phyloP scores from a whole-genome alignment of 2,888 invertebrate species.

The Linyphia triangularis region DNA sequence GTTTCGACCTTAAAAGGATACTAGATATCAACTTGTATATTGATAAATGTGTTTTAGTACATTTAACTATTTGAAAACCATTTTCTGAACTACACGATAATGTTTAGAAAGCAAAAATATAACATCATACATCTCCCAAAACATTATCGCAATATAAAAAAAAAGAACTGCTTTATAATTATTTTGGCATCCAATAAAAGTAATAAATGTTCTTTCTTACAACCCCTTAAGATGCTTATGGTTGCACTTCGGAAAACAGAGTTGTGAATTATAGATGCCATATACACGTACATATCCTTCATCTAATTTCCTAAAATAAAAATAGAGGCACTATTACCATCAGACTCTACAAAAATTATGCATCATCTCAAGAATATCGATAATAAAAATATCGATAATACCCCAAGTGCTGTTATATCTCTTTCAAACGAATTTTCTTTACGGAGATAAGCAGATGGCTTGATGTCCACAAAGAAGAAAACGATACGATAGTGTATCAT shows the following conservation, averaged over 20 bases:
- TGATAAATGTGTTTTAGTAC: too few species aligned
- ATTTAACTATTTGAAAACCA: too few species aligned
- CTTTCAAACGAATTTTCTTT: neutral
- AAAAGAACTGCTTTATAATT: neutral
- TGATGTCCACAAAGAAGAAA: neutral
- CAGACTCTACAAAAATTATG: neutral
- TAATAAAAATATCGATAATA: slow-evolving; percentile 28
- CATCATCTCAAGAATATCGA: slow-evolving; percentile 7
- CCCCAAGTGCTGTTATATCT: slow-evolving; percentile 4
- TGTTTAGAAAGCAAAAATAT: neutral
- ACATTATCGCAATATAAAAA: neutral
- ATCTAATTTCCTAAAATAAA: neutral
- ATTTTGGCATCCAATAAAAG: neutral
- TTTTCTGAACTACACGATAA: too few species aligned
- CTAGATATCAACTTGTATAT: too few species aligned
- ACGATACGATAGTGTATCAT: slow-evolving; percentile 55
- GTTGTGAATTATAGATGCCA: neutral
- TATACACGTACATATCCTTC: neutral
- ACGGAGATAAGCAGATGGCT: slow-evolving; percentile 14
- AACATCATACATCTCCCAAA: too few species aligned
- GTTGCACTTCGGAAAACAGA: neutral
- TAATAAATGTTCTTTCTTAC: neutral
- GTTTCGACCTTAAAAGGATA: too few species aligned
- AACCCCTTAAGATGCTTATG: neutral
- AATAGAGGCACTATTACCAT: too few species aligned